These are phyloP conservation scores for Podilymbus podiceps DNA, from an alignment of 2,113 vertebrate genomes.

Conservation along the genomic window DNA sequence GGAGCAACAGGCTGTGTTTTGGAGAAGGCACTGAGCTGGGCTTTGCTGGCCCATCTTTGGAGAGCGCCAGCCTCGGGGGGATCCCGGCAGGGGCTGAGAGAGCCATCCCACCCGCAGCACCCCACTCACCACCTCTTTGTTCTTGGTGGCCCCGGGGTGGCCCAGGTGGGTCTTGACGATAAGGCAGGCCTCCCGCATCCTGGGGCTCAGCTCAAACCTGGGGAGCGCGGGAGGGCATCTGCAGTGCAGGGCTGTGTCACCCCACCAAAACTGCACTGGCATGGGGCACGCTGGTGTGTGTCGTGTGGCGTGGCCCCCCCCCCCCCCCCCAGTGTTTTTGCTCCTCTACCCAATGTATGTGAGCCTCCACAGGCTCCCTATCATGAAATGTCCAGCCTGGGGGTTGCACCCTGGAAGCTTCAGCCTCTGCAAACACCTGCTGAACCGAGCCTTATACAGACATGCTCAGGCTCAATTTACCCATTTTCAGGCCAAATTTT, in stretches of 20 bases:
- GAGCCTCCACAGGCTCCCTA: rapidly evolving
- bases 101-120: neutral
- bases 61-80: neutral
- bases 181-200: conserved; percentile 89
- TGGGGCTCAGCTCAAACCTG: conserved; percentile 91
- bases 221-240: neutral
- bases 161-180: conserved; percentile 85
- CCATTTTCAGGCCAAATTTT: neutral
- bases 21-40: neutral
- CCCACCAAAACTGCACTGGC: rapidly evolving
- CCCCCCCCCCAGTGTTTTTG: rapidly evolving
- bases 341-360: neutral
- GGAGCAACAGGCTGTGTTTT: neutral
- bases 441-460: neutral
- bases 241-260: rapidly evolving
- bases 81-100: rapidly evolving
- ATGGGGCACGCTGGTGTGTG: too few species aligned
- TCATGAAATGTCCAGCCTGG: rapidly evolving
- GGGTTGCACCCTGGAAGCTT: neutral
- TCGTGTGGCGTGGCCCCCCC: too few species aligned
- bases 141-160: conserved; percentile 71
- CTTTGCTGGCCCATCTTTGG: neutral
- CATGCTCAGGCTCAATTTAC: rapidly evolving
- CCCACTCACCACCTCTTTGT: conserved; percentile 86
- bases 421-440: neutral